Evolutionary conservation across 2,888 invertebrate species (phyloP), one percentile per base, ranked within the genome.

Genomic region (Xanthostigma xanthostigma): DNA sequence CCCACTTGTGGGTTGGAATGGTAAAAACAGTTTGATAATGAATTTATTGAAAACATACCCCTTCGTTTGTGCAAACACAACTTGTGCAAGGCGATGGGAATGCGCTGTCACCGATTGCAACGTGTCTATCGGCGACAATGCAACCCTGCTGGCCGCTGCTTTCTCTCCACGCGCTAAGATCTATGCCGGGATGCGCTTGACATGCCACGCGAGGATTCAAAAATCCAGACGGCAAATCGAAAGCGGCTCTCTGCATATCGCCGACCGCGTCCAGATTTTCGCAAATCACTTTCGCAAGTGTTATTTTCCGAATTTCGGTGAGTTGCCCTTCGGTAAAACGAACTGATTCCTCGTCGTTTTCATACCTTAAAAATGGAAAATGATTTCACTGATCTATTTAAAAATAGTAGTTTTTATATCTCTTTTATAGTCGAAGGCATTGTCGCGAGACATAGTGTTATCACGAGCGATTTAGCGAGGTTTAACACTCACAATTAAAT

Each of bases 21-120:
- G n/a, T 2, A 42, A 42, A 13, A 27, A 43, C 33, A 27, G n/a
- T 33, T 14, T 8, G 13, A 27, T 27, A 44, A 34, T 36, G 12
- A 13, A 35, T 35, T 8, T 9, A 17, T 33, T 9, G 27, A 33
- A 36, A 54, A 74, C 79, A 79, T 70, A 90, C 89, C 62, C 91
- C 91, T 68, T 90, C 88, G 13, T 73, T 69, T 9, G 88, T 84
- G 61, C 91, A 92, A 50, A 90, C 81, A 61, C 91, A 92, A 48
- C 88, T 88, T 0, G 89, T 91, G 63, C 91, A 92, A 3, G 91
- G 91, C n/a, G 86, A 82, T 0, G 90, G 89, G 68, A 91, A 84
- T 17, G 86, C 86, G 0, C 87, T 84, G 53, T 85, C 84, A 1
- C 91, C 90, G 6, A 89, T 76, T 6, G 80, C 76, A 8, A 90